Evolutionary conservation across 2,113 vertebrate genomes (phyloP).

Genomic region (Lutjanus erythropterus): DNA sequence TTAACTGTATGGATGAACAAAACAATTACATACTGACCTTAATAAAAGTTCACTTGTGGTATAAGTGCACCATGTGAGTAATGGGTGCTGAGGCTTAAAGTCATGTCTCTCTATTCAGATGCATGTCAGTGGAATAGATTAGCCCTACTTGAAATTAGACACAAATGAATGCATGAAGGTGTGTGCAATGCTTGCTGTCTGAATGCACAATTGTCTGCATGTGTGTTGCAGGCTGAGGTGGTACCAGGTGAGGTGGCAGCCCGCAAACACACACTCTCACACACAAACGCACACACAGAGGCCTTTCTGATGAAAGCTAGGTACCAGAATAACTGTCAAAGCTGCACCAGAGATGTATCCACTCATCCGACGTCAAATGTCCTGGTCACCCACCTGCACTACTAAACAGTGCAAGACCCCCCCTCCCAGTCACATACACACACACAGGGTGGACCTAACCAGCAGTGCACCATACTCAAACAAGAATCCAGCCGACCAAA

Average conservation of each 20-base stretch:
- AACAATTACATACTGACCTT: conserved; percentile 10
- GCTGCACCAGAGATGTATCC: conserved; percentile 78
- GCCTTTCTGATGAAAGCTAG: conserved; percentile 66
- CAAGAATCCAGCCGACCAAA: conserved; percentile 67
- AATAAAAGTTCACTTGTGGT: background rate
- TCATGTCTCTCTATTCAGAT: conserved; percentile 52
- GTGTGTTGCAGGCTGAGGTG: conserved; percentile 68
- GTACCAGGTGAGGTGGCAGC: conserved; percentile 80
- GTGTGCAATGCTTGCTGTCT: conserved; percentile 57
- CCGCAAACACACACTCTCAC: conserved; percentile 35
- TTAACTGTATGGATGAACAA: background rate
- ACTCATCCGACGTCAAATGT: conserved; percentile 72
- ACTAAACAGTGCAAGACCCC: conserved; percentile 57
- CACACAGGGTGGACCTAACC: conserved; percentile 60
- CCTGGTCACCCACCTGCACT: conserved; percentile 80
- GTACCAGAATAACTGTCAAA: conserved; percentile 81
- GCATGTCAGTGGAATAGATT: conserved; percentile 63
- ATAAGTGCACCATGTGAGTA: conserved; percentile 21
- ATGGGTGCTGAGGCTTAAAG: conserved; percentile 42
- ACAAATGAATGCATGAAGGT: conserved; percentile 56
- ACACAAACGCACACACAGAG: conserved; percentile 46
- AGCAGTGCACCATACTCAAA: conserved; percentile 69
- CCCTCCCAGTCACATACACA: conserved; percentile 4
- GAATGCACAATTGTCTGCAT: conserved; percentile 73
- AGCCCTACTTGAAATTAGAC: conserved; percentile 44